Base-by-base conservation (phyloP, 2,797 vertebrate genomes). In the Malacoctenus gilli region DNA sequence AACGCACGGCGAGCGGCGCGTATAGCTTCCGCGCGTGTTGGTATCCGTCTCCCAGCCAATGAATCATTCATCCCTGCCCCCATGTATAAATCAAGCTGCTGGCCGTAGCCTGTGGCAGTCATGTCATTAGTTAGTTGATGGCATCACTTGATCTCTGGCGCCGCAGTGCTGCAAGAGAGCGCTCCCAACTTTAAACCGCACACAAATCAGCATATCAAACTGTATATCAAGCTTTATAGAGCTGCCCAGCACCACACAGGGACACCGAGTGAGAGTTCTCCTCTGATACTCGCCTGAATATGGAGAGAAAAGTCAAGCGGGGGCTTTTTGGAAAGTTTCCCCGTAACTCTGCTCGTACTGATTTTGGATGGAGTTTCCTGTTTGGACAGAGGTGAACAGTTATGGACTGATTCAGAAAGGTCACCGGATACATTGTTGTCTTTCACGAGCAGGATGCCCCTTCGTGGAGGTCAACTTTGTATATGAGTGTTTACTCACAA, bases 61-160 rank as follows among this genome's bases (percentile, higher is more conserved):
- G 87, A 91, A 91, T 91, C 85, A 91, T 92, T 92, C 81, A 90
- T 91, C 71, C 75, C 71, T 81, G 86, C 89, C 88, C 72, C 72
- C 72, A 67, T 76, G 79, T 86, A 89, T 92, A 89, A 91, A 91
- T 92, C 88, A 90, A 68, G 74, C 79, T 77, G 79, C 75, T 28
- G 75, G 70, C 80, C 67, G 62, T 79, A 54, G 85, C 87, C 87
- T 46, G 70, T 54, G 49, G 87, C 82, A 67, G 75, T 71, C 77
- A 41, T 82, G 84, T 89, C 87, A 88, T 91, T 88, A 89, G 83
- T 63, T 77, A 68, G 87, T 88, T 86, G 86, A 83, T 72, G 72
- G 65, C 80, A 66, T 84, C 71, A 54, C 78, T 89, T 89, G 84
- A 88, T 90, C 87, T 85, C 68, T 83, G 78, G 69, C 72, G 76